A percentile compares a stretch with the other conserved stretches of the same genome.
Conservation (phyloP, 2,797 vertebrate species). For the Heliangelus exortis region DNA sequence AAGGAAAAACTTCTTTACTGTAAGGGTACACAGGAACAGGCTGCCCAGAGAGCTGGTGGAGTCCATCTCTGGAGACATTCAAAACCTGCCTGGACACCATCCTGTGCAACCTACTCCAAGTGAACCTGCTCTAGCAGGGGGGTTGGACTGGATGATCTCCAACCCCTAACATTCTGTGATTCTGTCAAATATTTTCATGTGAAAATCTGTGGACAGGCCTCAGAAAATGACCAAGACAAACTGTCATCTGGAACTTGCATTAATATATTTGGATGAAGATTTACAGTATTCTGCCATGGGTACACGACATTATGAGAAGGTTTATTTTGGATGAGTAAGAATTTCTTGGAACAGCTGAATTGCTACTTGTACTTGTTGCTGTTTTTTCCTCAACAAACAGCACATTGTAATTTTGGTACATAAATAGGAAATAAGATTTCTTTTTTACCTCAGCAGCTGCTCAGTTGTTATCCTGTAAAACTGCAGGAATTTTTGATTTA, state of each 20-base stretch:
- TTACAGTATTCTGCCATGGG: not conserved
- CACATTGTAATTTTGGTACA: not conserved
- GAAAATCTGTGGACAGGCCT: not conserved
- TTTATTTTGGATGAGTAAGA: constrained; percentile 18
- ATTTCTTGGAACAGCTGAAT: constrained; percentile 24
- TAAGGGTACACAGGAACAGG: too few relatives aligned
- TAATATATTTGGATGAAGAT: not conserved
- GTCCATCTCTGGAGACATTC: too few relatives aligned
- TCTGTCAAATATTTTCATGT: not conserved
- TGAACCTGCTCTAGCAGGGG: too few relatives aligned
- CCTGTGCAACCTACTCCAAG: too few relatives aligned
- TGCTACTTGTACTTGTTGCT: not conserved
- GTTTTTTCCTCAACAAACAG: not conserved
- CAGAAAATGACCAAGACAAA: not conserved
- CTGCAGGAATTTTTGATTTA: not conserved
- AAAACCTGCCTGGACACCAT: too few relatives aligned
- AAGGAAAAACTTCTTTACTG: too few relatives aligned
- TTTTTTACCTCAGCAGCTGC: not conserved
- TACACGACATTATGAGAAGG: not conserved
- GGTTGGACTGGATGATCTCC: too few relatives aligned
- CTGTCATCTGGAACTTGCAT: not conserved
- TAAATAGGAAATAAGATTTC: not conserved
- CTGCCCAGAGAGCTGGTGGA: too few relatives aligned
- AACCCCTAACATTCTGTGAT: too few relatives aligned
- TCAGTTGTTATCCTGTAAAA: not conserved